phyloP scores from a whole-genome alignment of 2,888 invertebrate genomes.

The Andrena chrysosceles region DNA sequence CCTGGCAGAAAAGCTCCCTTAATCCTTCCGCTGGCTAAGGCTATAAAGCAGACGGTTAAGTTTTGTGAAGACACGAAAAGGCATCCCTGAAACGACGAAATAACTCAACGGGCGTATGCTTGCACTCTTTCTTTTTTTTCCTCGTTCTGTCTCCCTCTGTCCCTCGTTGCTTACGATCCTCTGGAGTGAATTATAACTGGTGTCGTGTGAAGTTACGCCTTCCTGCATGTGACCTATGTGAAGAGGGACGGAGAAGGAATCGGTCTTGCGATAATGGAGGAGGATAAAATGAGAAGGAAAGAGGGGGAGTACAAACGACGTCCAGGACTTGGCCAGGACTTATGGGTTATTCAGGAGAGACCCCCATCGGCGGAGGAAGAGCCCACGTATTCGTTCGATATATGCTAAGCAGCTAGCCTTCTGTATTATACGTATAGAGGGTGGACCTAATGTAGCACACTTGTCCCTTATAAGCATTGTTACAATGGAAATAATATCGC shows the following conservation, averaged over 20 bases:
- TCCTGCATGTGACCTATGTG: constrained; percentile 76
- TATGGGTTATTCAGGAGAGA: constrained; percentile 82
- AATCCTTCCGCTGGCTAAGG: constrained; percentile 58
- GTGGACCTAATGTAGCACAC: constrained; percentile 31
- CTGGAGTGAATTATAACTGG: constrained; percentile 72
- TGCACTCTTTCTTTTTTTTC: neutral
- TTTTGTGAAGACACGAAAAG: constrained; percentile 40
- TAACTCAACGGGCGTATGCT: constrained; percentile 16
- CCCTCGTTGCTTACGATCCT: constrained; percentile 50
- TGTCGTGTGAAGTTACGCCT: constrained; percentile 78
- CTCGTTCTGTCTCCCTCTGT: neutral
- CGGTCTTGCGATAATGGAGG: constrained; percentile 25
- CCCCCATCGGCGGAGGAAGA: constrained; percentile 63
- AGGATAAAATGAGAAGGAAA: constrained; percentile 38
- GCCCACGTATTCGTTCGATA: constrained; percentile 74
- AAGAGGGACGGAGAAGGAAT: constrained; percentile 51
- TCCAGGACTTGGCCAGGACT: constrained; percentile 75
- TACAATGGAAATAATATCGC: constrained; percentile 5
- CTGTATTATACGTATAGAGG: constrained; percentile 72
- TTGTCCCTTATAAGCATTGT: neutral
- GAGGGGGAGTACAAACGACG: constrained; percentile 65
- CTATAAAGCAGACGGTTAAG: constrained; percentile 53
- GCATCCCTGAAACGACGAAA: constrained; percentile 50
- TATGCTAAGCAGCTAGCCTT: constrained; percentile 79
- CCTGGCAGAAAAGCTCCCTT: constrained; percentile 45